phyloP scores from a whole-genome alignment of 2,888 invertebrate species.

The Nasonia oneida region DNA sequence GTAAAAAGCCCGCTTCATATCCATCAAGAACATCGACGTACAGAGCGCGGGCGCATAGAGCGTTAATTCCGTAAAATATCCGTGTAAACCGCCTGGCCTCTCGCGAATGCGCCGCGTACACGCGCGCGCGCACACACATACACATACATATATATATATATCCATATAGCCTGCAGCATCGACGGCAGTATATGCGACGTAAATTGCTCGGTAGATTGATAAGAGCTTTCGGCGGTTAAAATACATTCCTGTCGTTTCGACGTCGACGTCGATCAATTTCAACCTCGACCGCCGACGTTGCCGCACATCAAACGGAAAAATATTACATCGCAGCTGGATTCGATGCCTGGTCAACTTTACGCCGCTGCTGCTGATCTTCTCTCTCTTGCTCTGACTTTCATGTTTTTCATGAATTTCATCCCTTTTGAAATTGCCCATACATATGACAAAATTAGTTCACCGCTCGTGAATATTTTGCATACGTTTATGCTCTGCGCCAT shows the following conservation, averaged over 20 bases:
- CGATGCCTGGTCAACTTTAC: conserved; percentile 31
- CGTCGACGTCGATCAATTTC: conserved; percentile 59
- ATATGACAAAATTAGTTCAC: conserved; percentile 41
- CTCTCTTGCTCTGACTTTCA: conserved; percentile 2
- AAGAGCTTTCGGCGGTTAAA: conserved; percentile 57
- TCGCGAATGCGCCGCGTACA: not conserved
- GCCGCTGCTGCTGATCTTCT: not conserved
- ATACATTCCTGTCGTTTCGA: conserved; percentile 48
- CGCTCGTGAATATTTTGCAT: conserved; percentile 34
- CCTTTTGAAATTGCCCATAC: conserved; percentile 35
- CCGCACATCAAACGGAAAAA: conserved; percentile 56
- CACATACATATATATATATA: not conserved
- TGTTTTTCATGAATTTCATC: conserved; percentile 26
- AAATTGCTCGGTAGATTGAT: conserved; percentile 59
- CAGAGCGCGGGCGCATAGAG: not conserved
- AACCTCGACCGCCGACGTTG: conserved; percentile 21
- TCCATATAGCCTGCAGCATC: not conserved
- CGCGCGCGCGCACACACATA: not conserved
- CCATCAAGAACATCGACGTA: conserved; percentile 27
- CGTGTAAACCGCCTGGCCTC: conserved; percentile 20
- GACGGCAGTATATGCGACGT: not conserved
- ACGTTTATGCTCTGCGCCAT: not conserved
- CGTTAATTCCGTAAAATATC: conserved; percentile 44
- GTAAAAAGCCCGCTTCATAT: not conserved
- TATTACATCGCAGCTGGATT: conserved; percentile 45